These are phyloP conservation scores for Oncorhynchus mykiss DNA, from an alignment of 2,113 vertebrate species.

Conservation along the genomic window DNA sequence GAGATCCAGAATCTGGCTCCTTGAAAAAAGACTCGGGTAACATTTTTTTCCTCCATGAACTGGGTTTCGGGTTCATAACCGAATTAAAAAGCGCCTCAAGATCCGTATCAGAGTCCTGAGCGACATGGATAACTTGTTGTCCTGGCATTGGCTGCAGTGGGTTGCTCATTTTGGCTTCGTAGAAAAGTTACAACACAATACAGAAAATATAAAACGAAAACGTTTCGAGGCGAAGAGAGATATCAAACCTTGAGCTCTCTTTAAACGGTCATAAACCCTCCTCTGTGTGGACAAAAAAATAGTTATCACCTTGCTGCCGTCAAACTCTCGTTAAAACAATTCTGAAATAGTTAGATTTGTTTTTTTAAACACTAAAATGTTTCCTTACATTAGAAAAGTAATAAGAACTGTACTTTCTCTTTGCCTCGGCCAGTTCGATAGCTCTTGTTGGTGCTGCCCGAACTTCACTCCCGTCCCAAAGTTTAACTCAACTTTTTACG, in stretches of 20 bases:
- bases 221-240: too few relatives aligned
- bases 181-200: neutral
- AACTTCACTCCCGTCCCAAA: slow-evolving; percentile 35
- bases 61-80: slow-evolving; percentile 84
- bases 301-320: neutral
- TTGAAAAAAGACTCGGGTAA: slow-evolving; percentile 86
- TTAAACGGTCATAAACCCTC: neutral
- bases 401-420: neutral
- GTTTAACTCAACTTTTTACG: slow-evolving; percentile 54
- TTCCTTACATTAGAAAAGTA: slow-evolving; percentile 23
- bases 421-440: neutral
- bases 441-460: neutral
- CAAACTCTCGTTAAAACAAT: neutral
- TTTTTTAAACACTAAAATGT: slow-evolving; percentile 5
- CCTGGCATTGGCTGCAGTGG: slow-evolving; percentile 80
- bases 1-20: slow-evolving; percentile 84
- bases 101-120: slow-evolving; percentile 84
- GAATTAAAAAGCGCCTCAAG: slow-evolving; percentile 86
- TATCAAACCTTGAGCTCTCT: neutral
- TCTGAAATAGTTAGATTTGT: neutral
- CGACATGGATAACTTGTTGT: slow-evolving; percentile 84
- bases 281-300: neutral
- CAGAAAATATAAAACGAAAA: neutral
- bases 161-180: slow-evolving; percentile 73
- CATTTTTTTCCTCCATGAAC: slow-evolving; percentile 85